A percentile compares a stretch with the other conserved stretches of the same genome.
These are phyloP conservation scores for Eristalinus sepulchralis DNA, from an alignment of 2,888 invertebrate species.

Conservation along the genomic window DNA sequence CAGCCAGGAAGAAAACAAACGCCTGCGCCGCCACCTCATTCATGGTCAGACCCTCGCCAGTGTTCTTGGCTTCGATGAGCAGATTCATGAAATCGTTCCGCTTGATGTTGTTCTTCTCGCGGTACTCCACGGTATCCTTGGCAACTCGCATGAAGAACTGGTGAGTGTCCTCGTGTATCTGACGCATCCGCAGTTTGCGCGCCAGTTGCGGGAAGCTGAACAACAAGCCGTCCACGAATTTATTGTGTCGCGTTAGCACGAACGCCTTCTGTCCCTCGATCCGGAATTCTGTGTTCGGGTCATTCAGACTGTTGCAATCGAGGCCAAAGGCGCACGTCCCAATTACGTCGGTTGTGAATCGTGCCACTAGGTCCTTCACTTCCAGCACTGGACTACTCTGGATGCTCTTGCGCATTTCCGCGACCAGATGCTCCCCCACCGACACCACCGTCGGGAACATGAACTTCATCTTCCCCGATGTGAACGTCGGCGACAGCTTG, in stretches of 20 bases:
- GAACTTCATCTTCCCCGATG: conserved; percentile 81
- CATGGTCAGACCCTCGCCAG: conserved; percentile 74
- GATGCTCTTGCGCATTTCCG: background rate
- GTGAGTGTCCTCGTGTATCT: conserved; percentile 72
- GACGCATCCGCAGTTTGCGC: conserved; percentile 72
- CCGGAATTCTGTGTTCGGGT: conserved; percentile 79
- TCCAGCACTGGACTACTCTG: conserved; percentile 77
- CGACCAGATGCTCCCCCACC: conserved; percentile 74
- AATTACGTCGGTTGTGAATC: conserved; percentile 82
- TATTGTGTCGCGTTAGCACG: conserved; percentile 69
- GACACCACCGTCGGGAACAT: conserved; percentile 79
- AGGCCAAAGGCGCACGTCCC: conserved; percentile 82
- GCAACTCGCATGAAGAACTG: conserved; percentile 79
- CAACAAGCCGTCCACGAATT: conserved; percentile 72
- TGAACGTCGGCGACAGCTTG: conserved; percentile 81
- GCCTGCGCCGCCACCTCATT: conserved; percentile 83
- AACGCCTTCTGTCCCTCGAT: conserved; percentile 73
- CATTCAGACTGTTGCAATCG: conserved; percentile 80
- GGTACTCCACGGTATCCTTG: conserved; percentile 78
- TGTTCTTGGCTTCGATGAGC: conserved; percentile 80
- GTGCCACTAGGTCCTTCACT: conserved; percentile 80
- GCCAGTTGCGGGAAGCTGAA: conserved; percentile 73
- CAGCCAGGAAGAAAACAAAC: conserved; percentile 83
- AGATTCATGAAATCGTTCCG: conserved; percentile 82
- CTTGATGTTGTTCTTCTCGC: conserved; percentile 77